Percentiles rank a stretch among this genome's conserved stretches.
Conservation (phyloP, 2,797 vertebrate species). For the Lemur catta region DNA sequence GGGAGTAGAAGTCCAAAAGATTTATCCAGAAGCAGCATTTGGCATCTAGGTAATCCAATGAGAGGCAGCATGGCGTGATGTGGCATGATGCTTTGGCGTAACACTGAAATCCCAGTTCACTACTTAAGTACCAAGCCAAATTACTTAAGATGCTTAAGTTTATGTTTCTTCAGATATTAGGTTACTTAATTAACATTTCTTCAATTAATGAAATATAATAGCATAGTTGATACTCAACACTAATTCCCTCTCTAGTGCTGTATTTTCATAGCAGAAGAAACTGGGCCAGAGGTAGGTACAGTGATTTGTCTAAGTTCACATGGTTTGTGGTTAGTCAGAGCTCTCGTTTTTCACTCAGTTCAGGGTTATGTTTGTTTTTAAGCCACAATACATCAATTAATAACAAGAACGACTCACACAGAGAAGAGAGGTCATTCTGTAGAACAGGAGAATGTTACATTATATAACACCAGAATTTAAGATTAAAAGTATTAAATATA, state of each 20-base stretch:
- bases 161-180: not conserved
- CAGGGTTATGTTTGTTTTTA: conserved; percentile 32
- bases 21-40: not conserved
- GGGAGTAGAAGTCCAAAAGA: not conserved
- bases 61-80: not conserved
- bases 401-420: conserved; percentile 10
- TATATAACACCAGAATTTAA: not conserved
- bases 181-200: conserved; percentile 25
- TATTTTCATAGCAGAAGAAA: not conserved
- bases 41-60: not conserved
- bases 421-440: not conserved
- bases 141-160: not conserved
- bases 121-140: not conserved
- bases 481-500: not conserved
- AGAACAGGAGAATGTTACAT: not conserved
- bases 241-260: not conserved
- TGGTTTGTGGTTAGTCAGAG: not conserved
- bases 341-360: not conserved
- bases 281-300: not conserved
- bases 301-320: not conserved
- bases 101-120: not conserved
- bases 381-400: not conserved
- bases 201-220: conserved; percentile 18
- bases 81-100: not conserved
- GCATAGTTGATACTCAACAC: not conserved